Evolutionary conservation across 64 coral and sea anemone genomes (phyloP).

Genomic region (Cladopsammia gracilis): DNA sequence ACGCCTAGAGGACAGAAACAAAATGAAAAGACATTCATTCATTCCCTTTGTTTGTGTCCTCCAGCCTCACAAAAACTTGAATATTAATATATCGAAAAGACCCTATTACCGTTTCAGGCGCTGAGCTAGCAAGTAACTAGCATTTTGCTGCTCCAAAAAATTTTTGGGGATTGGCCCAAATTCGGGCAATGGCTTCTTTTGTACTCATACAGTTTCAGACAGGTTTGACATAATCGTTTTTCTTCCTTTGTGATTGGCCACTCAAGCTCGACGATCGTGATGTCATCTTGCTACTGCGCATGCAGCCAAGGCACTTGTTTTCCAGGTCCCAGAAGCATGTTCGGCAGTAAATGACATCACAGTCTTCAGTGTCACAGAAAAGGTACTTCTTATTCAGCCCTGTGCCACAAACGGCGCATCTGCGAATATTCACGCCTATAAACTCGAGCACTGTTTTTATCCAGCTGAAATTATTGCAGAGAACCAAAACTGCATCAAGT

Average conservation of each 20-base stretch:
- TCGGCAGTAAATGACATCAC: slow-evolving; percentile 90
- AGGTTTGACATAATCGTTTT: slow-evolving; percentile 53
- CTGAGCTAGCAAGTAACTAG: not conserved
- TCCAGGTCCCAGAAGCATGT: slow-evolving; percentile 96
- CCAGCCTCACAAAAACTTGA: no score
- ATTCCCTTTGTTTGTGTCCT: no score
- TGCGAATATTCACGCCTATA: slow-evolving; percentile 60
- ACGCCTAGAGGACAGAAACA: no score
- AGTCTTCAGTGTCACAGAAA: slow-evolving; percentile 84
- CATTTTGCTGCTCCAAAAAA: not conserved
- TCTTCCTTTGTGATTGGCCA: slow-evolving; percentile 49
- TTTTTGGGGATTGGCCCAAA: not conserved
- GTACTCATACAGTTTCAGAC: slow-evolving; percentile 1
- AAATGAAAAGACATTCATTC: no score
- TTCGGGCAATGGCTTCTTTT: not conserved
- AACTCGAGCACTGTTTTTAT: slow-evolving; percentile 72
- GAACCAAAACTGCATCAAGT: slow-evolving; percentile 69
- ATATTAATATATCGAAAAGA: no score
- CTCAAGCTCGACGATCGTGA: slow-evolving; percentile 72
- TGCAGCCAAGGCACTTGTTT: slow-evolving; percentile 92
- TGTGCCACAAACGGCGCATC: slow-evolving; percentile 83
- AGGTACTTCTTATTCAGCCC: slow-evolving; percentile 77
- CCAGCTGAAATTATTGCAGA: slow-evolving; percentile 85
- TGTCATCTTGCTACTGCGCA: slow-evolving; percentile 86
- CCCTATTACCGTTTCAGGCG: no score